Base-by-base conservation (phyloP, 2,888 invertebrate species). In the Aspidiotus rigidus region DNA sequence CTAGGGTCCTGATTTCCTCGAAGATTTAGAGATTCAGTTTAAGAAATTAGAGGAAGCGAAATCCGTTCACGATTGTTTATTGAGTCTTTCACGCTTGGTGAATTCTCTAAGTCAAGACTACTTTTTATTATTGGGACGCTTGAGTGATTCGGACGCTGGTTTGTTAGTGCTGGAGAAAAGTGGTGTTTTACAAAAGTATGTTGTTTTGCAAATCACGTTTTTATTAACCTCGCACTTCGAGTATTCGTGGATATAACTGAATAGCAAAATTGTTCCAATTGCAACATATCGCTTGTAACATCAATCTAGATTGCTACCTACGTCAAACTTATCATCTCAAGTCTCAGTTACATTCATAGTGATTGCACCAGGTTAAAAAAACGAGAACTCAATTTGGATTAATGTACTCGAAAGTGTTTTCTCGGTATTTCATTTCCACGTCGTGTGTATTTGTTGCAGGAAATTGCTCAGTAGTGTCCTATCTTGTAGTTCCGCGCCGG, bases 51-150 rank as follows among this genome's bases (percentile, higher is more conserved):
- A 85, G 59, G 84, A 84, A 2, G 84, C 87, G 1, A 83, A 85
- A 73, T 87, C 87, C 73, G 90, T 90, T 0, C 90, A 92, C 76
- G 92, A 92, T 76, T 91, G 91, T 73, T 80, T 93, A 17, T 90
- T 93, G 75, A 91, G 91, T 77, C 93, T 93, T 0, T 87, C 89
- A 74, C 89, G 90, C 77, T 87, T 93, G 84, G 84, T 86, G 74
- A 90, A 87, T 75, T 93, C 94, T 0, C 88, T 93, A 81, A 91
- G 93, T 77, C 94, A 94, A 78, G 89, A 90, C 81, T 97, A 96
- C 81, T 97, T 97, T 79, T 83, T 97, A 59, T 90, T 94, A 77
- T 85, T 96, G 72, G 96, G 96, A 0, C 87, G 92, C 74, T 83
- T 96, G 75, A 88, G 88, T 74, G 86, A 88, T 72, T 83, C 84